Percentiles rank a stretch among this genome's conserved stretches.
phyloP scores from a whole-genome alignment of 1,140 invertebrate genomes.

The Carposina sasakii region DNA sequence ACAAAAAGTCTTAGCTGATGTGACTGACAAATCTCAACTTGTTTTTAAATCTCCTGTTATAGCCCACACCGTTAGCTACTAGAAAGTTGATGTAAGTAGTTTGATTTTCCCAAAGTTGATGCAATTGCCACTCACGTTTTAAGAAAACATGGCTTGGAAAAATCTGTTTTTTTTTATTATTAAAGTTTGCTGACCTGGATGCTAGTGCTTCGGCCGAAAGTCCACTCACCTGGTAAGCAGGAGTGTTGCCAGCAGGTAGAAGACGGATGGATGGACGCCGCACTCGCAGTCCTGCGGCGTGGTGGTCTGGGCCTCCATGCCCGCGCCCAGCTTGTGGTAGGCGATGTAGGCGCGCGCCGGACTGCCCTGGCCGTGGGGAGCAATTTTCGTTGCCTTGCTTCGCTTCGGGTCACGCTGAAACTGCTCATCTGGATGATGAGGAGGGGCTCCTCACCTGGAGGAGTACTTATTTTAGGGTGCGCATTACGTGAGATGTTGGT shows the following conservation, averaged over 20 bases:
- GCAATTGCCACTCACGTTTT: no score
- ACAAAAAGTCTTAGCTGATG: no score
- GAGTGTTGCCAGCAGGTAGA: slow-evolving; percentile 65
- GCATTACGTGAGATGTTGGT: no score
- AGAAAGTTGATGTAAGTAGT: no score
- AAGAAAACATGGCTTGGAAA: no score
- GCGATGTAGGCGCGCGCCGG: slow-evolving; percentile 66
- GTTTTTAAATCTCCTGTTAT: no score
- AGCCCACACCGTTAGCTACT: no score
- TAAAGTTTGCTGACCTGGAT: no score
- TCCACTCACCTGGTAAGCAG: slow-evolving; percentile 60
- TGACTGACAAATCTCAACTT: no score
- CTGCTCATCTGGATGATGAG: slow-evolving; percentile 61
- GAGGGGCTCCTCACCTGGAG: slow-evolving; percentile 36
- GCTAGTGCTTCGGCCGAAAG: background rate
- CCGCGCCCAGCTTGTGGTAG: slow-evolving; percentile 61
- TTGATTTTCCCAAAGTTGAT: no score
- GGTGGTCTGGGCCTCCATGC: slow-evolving; percentile 62
- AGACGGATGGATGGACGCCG: slow-evolving; percentile 64
- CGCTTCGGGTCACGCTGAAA: slow-evolving; percentile 38
- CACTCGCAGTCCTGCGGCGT: slow-evolving; percentile 63
- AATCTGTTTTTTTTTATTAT: no score
- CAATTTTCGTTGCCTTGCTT: slow-evolving; percentile 60
- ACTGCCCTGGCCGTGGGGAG: slow-evolving; percentile 65
- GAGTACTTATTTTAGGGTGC: no score